phyloP scores from a whole-genome alignment of 1,140 invertebrate genomes.

The Pollicipes pollicipes region DNA sequence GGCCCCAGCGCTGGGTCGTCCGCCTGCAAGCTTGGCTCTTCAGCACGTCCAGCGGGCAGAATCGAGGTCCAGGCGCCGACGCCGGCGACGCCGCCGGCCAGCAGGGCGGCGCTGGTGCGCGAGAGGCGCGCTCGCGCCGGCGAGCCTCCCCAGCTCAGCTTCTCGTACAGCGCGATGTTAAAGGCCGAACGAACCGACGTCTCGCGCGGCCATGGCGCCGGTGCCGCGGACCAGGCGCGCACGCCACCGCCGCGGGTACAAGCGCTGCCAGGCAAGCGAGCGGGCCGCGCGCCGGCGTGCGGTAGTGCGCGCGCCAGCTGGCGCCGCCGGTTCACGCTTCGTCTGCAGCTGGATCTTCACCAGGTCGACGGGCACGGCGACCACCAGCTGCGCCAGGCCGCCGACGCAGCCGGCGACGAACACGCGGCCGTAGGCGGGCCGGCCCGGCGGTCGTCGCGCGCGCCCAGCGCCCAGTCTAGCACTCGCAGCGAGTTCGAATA shows the following conservation, averaged over 20 bases:
- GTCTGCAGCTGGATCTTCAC: conserved; percentile 52
- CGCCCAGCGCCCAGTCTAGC: conserved; percentile 16
- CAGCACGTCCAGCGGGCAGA: conserved; percentile 52
- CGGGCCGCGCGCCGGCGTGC: conserved; percentile 20
- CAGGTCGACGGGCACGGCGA: conserved; percentile 47
- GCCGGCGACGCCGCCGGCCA: conserved; percentile 40
- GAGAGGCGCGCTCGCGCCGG: not conserved
- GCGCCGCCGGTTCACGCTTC: not conserved
- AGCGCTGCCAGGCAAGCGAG: conserved; percentile 29
- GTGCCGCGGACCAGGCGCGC: conserved; percentile 39
- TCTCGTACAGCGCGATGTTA: not conserved
- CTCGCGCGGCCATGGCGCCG: conserved; percentile 20
- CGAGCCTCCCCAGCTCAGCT: too few relatives aligned
- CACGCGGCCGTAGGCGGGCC: conserved; percentile 21
- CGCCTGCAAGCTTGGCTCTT: conserved; percentile 54
- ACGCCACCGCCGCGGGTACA: conserved; percentile 33
- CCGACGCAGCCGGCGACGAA: conserved; percentile 38
- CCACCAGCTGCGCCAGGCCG: conserved; percentile 38
- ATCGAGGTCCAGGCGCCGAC: conserved; percentile 41
- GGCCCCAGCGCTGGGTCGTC: conserved; percentile 35
- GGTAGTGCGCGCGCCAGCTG: not conserved
- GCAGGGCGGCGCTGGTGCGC: conserved; percentile 19
- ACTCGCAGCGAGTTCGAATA: conserved; percentile 39
- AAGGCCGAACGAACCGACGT: not conserved
- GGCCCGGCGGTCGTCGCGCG: not conserved